Evolutionary conservation across 1,140 invertebrate species (phyloP).

Genomic region (Steinernema khuongi): DNA sequence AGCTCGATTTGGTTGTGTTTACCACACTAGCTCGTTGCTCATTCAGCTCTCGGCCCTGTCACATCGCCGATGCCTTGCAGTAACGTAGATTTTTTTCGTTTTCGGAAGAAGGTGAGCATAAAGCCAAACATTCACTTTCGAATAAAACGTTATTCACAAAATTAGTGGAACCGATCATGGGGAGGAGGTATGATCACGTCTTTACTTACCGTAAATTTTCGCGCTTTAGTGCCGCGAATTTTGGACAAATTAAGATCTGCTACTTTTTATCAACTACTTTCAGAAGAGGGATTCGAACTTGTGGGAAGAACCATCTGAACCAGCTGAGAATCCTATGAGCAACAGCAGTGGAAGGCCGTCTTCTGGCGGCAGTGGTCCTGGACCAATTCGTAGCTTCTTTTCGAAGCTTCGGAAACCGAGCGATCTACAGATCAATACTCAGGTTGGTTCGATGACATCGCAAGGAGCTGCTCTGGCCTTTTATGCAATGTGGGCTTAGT

Average conservation of each 20-base stretch:
- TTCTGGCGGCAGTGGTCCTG: constrained; percentile 20
- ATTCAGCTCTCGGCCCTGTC: background rate
- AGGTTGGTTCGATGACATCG: background rate
- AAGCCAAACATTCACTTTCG: background rate
- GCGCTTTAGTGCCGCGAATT: background rate
- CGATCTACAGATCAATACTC: constrained; percentile 27
- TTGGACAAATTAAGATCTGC: background rate
- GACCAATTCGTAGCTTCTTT: constrained; percentile 43
- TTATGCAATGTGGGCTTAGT: constrained; percentile 4
- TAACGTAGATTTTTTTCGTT: constrained; percentile 11
- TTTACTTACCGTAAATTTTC: background rate
- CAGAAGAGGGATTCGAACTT: background rate
- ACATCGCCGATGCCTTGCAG: background rate
- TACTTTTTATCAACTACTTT: background rate
- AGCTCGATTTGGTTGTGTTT: background rate
- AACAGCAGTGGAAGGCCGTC: background rate
- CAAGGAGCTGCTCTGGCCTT: background rate
- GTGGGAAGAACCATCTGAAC: background rate
- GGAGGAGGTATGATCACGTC: background rate
- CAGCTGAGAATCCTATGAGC: constrained; percentile 26
- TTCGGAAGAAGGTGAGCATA: constrained; percentile 10
- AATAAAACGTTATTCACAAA: background rate
- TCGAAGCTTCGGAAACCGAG: constrained; percentile 38
- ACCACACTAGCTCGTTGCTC: background rate
- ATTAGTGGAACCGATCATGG: background rate